phyloP scores from a whole-genome alignment of 1,140 invertebrate genomes.

The Callitettix versicolor region DNA sequence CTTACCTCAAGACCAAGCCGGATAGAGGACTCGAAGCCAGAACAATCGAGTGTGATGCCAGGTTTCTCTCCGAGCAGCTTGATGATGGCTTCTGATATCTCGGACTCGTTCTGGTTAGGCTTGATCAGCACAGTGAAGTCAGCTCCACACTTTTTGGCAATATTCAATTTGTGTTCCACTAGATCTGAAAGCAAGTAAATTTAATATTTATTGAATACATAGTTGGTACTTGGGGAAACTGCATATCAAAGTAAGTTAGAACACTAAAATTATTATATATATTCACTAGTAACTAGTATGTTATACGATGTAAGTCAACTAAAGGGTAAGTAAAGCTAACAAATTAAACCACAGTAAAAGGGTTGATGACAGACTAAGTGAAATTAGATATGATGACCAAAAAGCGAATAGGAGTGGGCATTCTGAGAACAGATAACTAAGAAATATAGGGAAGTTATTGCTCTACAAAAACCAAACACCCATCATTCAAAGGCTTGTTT shows the following conservation, averaged over 20 bases:
- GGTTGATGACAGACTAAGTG: too few species aligned
- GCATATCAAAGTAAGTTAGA: not conserved
- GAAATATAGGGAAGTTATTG: too few species aligned
- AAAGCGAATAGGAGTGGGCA: too few species aligned
- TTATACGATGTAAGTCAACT: not conserved
- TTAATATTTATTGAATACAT: too few species aligned
- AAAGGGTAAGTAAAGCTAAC: not conserved
- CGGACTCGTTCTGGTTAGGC: slow-evolving; percentile 43
- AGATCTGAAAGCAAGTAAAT: too few species aligned
- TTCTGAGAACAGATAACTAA: too few species aligned
- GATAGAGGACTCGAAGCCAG: slow-evolving; percentile 69
- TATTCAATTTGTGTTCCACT: slow-evolving; percentile 56
- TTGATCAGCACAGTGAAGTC: slow-evolving; percentile 54
- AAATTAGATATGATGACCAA: too few species aligned
- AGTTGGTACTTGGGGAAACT: too few species aligned
- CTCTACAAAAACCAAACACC: too few species aligned
- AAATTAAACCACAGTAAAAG: too few species aligned
- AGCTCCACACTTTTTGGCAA: slow-evolving; percentile 77
- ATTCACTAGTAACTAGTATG: too few species aligned
- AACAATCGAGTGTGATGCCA: slow-evolving; percentile 77
- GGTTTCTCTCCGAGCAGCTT: slow-evolving; percentile 54
- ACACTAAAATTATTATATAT: not conserved
- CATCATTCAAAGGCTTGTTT: too few species aligned
- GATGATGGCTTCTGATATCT: slow-evolving; percentile 48
- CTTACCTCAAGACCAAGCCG: slow-evolving; percentile 63